A percentile compares a stretch with the other conserved stretches of the same genome.
phyloP scores from a whole-genome alignment of 1,140 invertebrate genomes.

The Polypedilum vanderplanki region DNA sequence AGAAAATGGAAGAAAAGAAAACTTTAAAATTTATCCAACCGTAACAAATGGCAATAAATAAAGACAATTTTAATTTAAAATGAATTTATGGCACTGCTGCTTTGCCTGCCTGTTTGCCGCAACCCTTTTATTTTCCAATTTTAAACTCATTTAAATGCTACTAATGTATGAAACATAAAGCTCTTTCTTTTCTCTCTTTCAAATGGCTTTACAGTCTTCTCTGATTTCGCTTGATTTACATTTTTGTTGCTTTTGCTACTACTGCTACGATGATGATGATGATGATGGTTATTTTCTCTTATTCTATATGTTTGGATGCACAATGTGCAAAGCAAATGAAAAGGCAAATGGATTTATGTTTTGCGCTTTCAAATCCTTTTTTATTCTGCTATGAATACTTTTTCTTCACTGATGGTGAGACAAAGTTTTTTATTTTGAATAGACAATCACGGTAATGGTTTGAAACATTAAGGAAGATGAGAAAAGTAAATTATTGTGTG shows the following conservation, averaged over 20 bases:
- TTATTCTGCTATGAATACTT: background rate
- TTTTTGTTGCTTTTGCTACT: background rate
- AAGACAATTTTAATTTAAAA: background rate
- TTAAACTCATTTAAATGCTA: slow-evolving; percentile 25
- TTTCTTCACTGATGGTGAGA: background rate
- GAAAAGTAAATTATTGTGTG: background rate
- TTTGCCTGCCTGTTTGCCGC: background rate
- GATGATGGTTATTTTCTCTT: background rate
- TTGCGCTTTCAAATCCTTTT: background rate
- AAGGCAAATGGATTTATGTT: slow-evolving; percentile 3
- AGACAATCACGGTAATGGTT: background rate
- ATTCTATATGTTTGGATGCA: background rate
- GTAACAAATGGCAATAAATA: background rate
- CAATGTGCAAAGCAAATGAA: background rate
- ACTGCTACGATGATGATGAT: background rate
- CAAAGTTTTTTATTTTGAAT: background rate
- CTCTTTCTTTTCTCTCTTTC: background rate
- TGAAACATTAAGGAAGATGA: slow-evolving; percentile 5
- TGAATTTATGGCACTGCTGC: background rate
- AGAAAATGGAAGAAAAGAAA: too few relatives aligned
- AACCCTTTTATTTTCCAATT: slow-evolving; percentile 25
- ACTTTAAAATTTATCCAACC: too few relatives aligned
- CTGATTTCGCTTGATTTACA: slow-evolving; percentile 18
- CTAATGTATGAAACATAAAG: slow-evolving; percentile 12
- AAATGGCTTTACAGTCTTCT: background rate